Evolutionary conservation across 2,797 vertebrate genomes (phyloP), one percentile per base, ranked within the genome.

Genomic region (Picus viridis): DNA sequence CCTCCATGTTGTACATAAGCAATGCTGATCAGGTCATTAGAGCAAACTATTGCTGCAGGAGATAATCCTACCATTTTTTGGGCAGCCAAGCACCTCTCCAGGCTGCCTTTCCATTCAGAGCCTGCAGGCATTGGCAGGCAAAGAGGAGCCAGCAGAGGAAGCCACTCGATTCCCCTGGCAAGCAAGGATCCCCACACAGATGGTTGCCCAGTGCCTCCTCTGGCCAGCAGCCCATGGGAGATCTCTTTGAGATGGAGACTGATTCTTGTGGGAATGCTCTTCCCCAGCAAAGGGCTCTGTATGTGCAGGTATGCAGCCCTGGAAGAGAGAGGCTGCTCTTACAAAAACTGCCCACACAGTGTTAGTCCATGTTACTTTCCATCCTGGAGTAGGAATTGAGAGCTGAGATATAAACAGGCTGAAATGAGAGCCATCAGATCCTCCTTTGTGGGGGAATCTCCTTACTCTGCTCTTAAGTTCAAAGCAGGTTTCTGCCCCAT

Each of bases 261-360:
- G 4, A 19, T 16, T 65, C 16, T 2, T 41, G 30, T 8, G 63
- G 51, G 59, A 68, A 39, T 1, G 22, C 2, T 58, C 30, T 34
- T 62, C 32, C 29, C 18, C 68, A 43, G 67, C 34, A 89, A 65
- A 90, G 36, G 30, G 59, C 20, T 41, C 26, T 1, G 2, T 9
- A 49, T 4, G 11, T 12, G 39, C 0, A 0, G 49, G 8, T 15
- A 24, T 10, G 10, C 59, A 65, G 75, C 65, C 36, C 39, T 32
- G 34, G 61, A 49, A 56, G 53, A 20, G 32, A 62, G 41, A 20
- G 45, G 24, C 53, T 51, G 26, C 12, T 36, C 34, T 45, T 19
- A 56, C 29, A 70, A 67, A 64, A 83, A 16, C 45, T 53, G 79
- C 29, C 57, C 62, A 29, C 0, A 0, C 22, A 49, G 58, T 7